These are phyloP conservation scores for Cryptotis parvus DNA, from an alignment of 2,113 vertebrate genomes.

Conservation along the genomic window DNA sequence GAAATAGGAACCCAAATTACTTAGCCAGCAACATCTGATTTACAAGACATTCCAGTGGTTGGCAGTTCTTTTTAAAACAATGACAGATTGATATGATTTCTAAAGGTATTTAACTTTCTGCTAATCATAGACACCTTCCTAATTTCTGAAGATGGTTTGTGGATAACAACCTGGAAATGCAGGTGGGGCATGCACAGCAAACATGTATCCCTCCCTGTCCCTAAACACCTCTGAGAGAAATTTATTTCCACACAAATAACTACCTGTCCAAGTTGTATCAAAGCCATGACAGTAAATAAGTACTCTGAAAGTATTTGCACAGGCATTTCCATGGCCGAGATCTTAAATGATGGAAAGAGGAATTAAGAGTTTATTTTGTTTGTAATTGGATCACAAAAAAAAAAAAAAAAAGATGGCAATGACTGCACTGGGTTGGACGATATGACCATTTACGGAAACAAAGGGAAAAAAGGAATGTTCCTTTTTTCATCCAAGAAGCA, in stretches of 20 bases:
- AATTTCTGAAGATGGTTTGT: constrained; percentile 40
- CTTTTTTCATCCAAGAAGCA: constrained; percentile 44
- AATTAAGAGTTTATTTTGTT: constrained; percentile 70
- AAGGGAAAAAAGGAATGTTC: constrained; percentile 31
- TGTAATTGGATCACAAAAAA: constrained; percentile 71
- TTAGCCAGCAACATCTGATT: constrained; percentile 48
- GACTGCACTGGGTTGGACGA: constrained; percentile 35
- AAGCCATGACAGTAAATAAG: constrained; percentile 51
- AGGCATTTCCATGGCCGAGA: constrained; percentile 62
- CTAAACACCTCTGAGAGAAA: constrained; percentile 64
- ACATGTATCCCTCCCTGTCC: constrained; percentile 61
- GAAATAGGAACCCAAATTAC: constrained; percentile 71
- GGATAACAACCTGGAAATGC: constrained; percentile 51
- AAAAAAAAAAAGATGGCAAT: constrained; percentile 75
- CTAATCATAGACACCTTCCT: constrained; percentile 45
- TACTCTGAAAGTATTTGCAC: constrained; percentile 1
- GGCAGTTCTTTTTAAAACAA: constrained; percentile 62
- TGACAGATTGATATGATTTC: constrained; percentile 51
- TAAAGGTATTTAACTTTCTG: constrained; percentile 50
- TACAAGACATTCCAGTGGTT: constrained; percentile 26
- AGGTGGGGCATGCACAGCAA: constrained; percentile 26
- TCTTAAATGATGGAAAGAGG: constrained; percentile 58
- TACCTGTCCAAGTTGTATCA: constrained; percentile 57
- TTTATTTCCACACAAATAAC: constrained; percentile 72
- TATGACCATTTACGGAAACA: constrained; percentile 66